phyloP scores from a whole-genome alignment of 2,888 invertebrate species.

The Drosophila meridionalis region DNA sequence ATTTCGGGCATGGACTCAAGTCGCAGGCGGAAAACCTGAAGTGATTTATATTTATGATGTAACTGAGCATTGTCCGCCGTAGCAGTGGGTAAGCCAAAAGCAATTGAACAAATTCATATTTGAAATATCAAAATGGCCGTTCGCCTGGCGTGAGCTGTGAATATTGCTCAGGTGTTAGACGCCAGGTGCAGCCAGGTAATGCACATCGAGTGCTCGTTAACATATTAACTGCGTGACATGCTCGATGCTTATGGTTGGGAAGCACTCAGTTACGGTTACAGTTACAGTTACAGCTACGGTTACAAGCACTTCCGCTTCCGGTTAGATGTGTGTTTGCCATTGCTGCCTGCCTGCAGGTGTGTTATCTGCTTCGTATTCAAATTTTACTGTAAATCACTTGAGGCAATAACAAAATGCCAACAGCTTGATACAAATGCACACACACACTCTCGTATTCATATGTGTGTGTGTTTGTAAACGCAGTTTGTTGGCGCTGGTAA shows the following conservation, averaged over 20 bases:
- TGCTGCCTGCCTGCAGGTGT: slow-evolving; percentile 15
- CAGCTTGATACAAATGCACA: slow-evolving; percentile 25
- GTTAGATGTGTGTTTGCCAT: slow-evolving; percentile 22
- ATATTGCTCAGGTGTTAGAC: slow-evolving; percentile 19
- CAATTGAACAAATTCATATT: slow-evolving; percentile 6
- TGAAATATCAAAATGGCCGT: slow-evolving; percentile 1
- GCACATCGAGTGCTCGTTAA: slow-evolving; percentile 30
- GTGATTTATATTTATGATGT: slow-evolving; percentile 28
- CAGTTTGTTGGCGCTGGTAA: slow-evolving; percentile 21
- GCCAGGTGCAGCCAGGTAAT: slow-evolving; percentile 19
- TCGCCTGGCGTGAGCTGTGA: background rate
- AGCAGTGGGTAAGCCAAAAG: background rate
- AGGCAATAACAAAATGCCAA: slow-evolving; percentile 42
- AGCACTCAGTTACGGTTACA: slow-evolving; percentile 8
- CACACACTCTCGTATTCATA: background rate
- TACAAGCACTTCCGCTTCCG: slow-evolving; percentile 49
- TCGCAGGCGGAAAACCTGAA: slow-evolving; percentile 1
- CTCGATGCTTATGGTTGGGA: background rate
- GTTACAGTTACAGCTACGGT: slow-evolving; percentile 20
- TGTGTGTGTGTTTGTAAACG: background rate
- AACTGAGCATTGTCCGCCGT: too few relatives aligned
- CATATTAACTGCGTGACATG: background rate
- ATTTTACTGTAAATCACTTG: slow-evolving; percentile 46
- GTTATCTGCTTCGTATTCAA: slow-evolving; percentile 33
- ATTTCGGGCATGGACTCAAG: slow-evolving; percentile 8